Conservation (phyloP, 1,140 invertebrate genomes). For the Asbolus verrucosus region DNA sequence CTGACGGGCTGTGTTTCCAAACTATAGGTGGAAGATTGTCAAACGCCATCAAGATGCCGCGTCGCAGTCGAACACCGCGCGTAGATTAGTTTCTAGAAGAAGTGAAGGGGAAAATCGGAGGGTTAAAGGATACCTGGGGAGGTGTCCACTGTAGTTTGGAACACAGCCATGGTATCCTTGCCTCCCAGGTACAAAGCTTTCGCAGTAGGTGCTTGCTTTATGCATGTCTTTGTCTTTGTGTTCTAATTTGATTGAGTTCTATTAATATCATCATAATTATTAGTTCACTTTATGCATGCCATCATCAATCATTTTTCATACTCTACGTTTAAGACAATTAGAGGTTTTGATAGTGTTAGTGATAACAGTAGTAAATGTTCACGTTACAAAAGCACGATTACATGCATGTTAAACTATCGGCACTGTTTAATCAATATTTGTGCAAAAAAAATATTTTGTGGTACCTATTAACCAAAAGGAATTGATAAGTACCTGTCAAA, state of each 20-base stretch:
- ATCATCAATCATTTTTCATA: slow-evolving; percentile 2
- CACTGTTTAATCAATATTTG: neutral
- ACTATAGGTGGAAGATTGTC: slow-evolving; percentile 66
- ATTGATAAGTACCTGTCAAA: slow-evolving; percentile 2
- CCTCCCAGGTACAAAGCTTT: slow-evolving; percentile 69
- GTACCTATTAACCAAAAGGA: neutral
- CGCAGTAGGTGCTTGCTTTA: slow-evolving; percentile 49
- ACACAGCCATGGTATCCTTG: slow-evolving; percentile 76
- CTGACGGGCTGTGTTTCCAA: slow-evolving; percentile 66
- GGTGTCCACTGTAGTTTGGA: slow-evolving; percentile 73
- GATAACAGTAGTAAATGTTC: neutral
- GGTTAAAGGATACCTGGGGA: slow-evolving; percentile 66
- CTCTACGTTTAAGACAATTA: neutral
- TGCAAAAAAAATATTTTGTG: neutral
- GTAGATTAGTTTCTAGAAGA: slow-evolving; percentile 41
- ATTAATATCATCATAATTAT: neutral
- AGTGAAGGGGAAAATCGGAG: slow-evolving; percentile 53
- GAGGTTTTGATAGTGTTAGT: neutral
- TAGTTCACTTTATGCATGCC: slow-evolving; percentile 14
- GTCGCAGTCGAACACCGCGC: slow-evolving; percentile 39
- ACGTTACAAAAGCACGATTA: slow-evolving; percentile 7
- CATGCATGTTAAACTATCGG: slow-evolving; percentile 11
- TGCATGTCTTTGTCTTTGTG: slow-evolving; percentile 21
- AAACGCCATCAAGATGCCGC: slow-evolving; percentile 47
- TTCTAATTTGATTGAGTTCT: neutral